These are phyloP conservation scores for Sceliomorpha sp. DNA, from an alignment of 2,888 invertebrate species.

Conservation along the genomic window DNA sequence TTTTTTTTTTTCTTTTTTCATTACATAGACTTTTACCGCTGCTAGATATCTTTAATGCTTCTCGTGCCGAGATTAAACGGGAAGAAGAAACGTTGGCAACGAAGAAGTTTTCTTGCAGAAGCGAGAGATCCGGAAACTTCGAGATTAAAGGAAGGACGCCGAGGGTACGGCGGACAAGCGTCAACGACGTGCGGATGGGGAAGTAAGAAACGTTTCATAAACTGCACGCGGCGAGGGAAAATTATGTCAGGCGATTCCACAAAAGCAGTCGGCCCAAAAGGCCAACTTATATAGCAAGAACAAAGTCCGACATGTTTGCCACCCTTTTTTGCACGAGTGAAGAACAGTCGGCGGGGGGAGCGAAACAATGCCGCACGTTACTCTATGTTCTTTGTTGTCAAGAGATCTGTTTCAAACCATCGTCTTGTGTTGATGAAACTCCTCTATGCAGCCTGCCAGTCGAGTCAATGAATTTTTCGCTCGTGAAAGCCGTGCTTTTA, in stretches of 20 bases:
- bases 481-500: not conserved
- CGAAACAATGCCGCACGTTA: conserved; percentile 20
- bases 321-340: conserved; percentile 28
- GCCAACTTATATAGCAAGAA: conserved; percentile 40
- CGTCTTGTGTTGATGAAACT: conserved; percentile 37
- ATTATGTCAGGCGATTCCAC: conserved; percentile 23
- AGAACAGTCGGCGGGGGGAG: conserved; percentile 26
- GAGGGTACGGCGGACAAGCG: conserved; percentile 18
- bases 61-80: conserved; percentile 16
- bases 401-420: conserved; percentile 18
- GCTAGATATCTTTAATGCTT: too few relatives aligned
- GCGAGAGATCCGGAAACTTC: conserved; percentile 23
- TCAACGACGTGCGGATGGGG: conserved; percentile 11
- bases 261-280: conserved; percentile 17
- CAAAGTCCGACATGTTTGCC: conserved; percentile 31
- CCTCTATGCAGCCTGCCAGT: conserved; percentile 8
- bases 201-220: conserved; percentile 33
- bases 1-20: too few relatives aligned
- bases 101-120: conserved; percentile 21
- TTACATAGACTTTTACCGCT: too few relatives aligned
- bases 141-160: conserved; percentile 44
- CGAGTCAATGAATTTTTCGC: conserved; percentile 30
- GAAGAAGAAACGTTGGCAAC: conserved; percentile 8
- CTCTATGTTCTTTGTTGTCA: conserved; percentile 22
- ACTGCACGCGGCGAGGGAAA: conserved; percentile 20